These are phyloP conservation scores for Chrysopa pallens DNA, from an alignment of 1,140 invertebrate genomes.

Conservation along the genomic window DNA sequence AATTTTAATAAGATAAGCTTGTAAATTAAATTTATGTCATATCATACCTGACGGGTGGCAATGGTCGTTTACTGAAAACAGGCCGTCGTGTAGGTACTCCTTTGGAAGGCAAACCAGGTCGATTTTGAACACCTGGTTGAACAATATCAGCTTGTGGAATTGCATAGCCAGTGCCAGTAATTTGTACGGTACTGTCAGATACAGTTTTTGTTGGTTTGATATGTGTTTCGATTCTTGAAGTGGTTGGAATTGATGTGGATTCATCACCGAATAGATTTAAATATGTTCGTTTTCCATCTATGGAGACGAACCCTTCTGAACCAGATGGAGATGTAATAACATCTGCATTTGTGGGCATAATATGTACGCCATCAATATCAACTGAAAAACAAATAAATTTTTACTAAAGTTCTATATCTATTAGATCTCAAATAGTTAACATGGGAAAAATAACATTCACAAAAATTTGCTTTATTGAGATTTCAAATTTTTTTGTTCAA, in stretches of 20 bases:
- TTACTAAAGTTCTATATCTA: too few species aligned
- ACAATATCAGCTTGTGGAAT: constrained; percentile 25
- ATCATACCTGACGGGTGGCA: constrained; percentile 33
- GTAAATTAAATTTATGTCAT: too few species aligned
- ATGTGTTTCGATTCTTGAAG: constrained; percentile 7
- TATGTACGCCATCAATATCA: constrained; percentile 17
- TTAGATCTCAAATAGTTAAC: too few species aligned
- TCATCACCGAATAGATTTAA: constrained; percentile 60
- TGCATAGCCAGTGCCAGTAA: constrained; percentile 30
- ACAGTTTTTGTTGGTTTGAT: constrained; percentile 11
- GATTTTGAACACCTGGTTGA: constrained; percentile 8
- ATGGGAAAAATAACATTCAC: too few species aligned
- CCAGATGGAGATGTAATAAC: constrained; percentile 60
- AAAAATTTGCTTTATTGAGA: too few species aligned
- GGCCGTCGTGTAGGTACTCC: constrained; percentile 25
- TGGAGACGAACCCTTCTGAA: constrained; percentile 75
- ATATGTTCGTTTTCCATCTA: constrained; percentile 77
- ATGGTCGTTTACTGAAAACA: constrained; percentile 33
- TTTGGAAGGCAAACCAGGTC: constrained; percentile 7
- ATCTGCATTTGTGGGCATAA: constrained; percentile 27
- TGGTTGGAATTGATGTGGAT: constrained; percentile 13
- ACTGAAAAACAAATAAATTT: constrained; percentile 11
- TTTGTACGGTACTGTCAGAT: constrained; percentile 15
- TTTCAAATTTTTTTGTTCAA: too few species aligned
- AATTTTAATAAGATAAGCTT: too few species aligned